Conservation (phyloP, 2,888 invertebrate genomes). For the Dysmachus trigonus region DNA sequence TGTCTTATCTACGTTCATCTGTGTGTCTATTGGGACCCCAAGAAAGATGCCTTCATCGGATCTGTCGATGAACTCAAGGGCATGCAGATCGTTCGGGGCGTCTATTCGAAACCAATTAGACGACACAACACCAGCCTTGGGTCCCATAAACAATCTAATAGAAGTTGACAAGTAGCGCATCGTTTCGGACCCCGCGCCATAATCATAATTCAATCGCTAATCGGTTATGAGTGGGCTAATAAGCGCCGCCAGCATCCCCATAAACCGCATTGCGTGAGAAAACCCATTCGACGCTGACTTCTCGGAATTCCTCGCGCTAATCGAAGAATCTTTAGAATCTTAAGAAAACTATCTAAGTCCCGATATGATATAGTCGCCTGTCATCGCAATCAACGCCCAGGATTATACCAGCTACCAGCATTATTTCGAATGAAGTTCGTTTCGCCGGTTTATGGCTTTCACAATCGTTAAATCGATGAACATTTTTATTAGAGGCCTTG, state of each 20-base stretch:
- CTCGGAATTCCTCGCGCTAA: slow-evolving; percentile 17
- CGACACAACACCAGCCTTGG: neutral
- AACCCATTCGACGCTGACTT: neutral
- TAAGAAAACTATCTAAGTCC: neutral
- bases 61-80: slow-evolving; percentile 13
- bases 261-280: neutral
- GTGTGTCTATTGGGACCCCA: neutral
- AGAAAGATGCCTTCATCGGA: neutral
- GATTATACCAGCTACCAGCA: neutral
- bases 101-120: slow-evolving; percentile 37
- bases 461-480: slow-evolving; percentile 40
- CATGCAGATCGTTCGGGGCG: neutral
- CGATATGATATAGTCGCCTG: neutral
- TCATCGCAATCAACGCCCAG: neutral
- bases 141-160: slow-evolving; percentile 12
- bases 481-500: slow-evolving; percentile 24
- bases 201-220: slow-evolving; percentile 40
- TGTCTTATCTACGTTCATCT: neutral
- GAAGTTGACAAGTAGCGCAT: slow-evolving; percentile 16
- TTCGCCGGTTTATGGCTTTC: neutral
- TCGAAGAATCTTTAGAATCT: neutral
- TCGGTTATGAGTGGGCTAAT: slow-evolving; percentile 39
- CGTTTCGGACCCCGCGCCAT: neutral
- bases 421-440: neutral
- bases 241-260: slow-evolving; percentile 7